Evolutionary conservation across 2,888 invertebrate species (phyloP).

Genomic region (Ellobium chinense): DNA sequence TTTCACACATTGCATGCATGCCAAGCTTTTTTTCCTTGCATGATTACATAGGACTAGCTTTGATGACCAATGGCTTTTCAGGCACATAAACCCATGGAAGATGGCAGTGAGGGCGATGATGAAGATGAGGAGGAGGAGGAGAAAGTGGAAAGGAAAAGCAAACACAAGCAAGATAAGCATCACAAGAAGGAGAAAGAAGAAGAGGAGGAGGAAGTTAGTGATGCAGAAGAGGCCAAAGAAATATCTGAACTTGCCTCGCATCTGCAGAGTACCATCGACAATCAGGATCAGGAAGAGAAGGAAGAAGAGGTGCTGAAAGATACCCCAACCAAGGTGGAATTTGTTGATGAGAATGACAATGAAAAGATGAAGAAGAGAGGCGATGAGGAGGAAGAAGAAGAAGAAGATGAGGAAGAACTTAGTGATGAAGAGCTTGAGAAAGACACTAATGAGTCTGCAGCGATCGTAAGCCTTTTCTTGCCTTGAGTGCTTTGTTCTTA

Average conservation of each 20-base stretch:
- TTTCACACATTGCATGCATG: too few relatives aligned
- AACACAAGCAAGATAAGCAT: not conserved
- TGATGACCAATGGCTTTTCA: constrained; percentile 3
- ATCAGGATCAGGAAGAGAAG: not conserved
- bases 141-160: not conserved
- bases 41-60: not conserved
- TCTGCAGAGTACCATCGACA: not conserved
- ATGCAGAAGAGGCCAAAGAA: not conserved
- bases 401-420: not conserved
- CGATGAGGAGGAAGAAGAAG: not conserved
- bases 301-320: not conserved
- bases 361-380: not conserved
- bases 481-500: too few relatives aligned
- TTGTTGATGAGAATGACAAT: constrained; percentile 11
- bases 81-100: constrained; percentile 2
- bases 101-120: constrained; percentile 40
- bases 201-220: not conserved
- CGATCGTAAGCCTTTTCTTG: not conserved
- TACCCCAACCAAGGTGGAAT: not conserved
- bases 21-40: not conserved
- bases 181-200: not conserved
- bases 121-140: constrained; percentile 31
- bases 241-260: not conserved
- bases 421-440: not conserved
- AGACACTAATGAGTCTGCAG: not conserved